Evolutionary conservation across 2,888 invertebrate genomes (phyloP), one percentile per base, ranked within the genome.

Genomic region (Parochlus steinenii): DNA sequence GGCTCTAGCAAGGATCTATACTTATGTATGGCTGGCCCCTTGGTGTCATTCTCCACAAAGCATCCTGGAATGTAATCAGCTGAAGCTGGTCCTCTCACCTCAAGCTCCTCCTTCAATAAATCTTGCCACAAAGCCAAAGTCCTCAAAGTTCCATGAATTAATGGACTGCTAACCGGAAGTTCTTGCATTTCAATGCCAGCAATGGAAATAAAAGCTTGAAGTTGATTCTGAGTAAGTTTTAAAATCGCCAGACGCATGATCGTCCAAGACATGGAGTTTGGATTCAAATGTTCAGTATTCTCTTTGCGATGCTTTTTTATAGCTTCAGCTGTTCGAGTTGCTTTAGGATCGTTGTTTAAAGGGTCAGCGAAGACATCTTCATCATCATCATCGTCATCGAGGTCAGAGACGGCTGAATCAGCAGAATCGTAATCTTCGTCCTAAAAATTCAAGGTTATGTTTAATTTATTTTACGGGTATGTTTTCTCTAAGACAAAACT

Each of bases 181-280:
- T 97, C 95, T 59, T 79, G 74, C 60, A 83, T 69, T 57, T 93
- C 92, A 46, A 89, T 79, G 43, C 92, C 90, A 44, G 87, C 82
- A 24, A 83, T 67, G 42, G 74, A 75, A 42, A 97, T 65, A 61
- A 98, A 93, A 47, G 83, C 77, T 47, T 79, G 79, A 23, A 99
- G 58, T 51, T 89, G 83, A 42, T 71, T 67, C 45, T 85, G 79
- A 33, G 86, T 76, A 39, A 92, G 71, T 47, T 81, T 74, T 40
- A 95, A 71, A 37, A 87, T 75, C 3, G 93, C 85, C 48, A 90
- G 69, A 43, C 93, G 73, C 63, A 98, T 73, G 42, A 98, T 74
- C 50, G 79, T 74, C 98, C 98, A 99, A 33, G 92, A 86, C 57
- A 90, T 93, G 20, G 93, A 92, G 52, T 79, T 79, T 0, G 95